Conservation (phyloP, 1,140 invertebrate genomes). For the Adelges cooleyi region DNA sequence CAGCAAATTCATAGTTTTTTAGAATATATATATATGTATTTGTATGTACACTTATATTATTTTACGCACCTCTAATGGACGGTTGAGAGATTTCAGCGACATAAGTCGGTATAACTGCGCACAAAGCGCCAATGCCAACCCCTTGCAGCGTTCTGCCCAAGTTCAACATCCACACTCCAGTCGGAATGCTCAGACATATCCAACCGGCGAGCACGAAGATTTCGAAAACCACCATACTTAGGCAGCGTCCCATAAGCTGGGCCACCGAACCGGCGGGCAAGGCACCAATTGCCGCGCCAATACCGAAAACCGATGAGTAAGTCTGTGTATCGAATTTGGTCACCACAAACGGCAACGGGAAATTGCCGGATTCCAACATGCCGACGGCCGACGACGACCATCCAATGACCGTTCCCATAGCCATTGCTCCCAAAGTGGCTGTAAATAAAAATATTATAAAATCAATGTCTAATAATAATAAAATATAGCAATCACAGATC, state of each 20-base stretch:
- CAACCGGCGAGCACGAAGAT: slow-evolving; percentile 42
- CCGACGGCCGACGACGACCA: slow-evolving; percentile 71
- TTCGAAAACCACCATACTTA: slow-evolving; percentile 28
- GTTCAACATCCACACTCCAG: slow-evolving; percentile 48
- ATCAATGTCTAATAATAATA: no score
- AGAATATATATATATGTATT: no score
- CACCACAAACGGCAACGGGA: slow-evolving; percentile 34
- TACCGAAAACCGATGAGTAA: slow-evolving; percentile 62
- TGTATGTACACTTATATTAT: no score
- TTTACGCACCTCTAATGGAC: slow-evolving; percentile 57
- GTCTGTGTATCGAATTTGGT: slow-evolving; percentile 32
- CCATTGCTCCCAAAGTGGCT: slow-evolving; percentile 59
- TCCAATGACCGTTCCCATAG: slow-evolving; percentile 57
- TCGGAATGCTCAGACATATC: slow-evolving; percentile 53
- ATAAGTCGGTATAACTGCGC: slow-evolving; percentile 71
- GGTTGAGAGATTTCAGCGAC: slow-evolving; percentile 78
- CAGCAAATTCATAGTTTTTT: no score
- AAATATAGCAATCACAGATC: no score
- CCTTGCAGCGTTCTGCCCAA: slow-evolving; percentile 64
- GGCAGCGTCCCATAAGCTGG: slow-evolving; percentile 23
- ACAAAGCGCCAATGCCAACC: slow-evolving; percentile 58
- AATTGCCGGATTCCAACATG: slow-evolving; percentile 40
- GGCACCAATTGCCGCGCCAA: slow-evolving; percentile 62
- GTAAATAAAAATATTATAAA: slow-evolving; percentile 32
- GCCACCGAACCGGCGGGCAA: slow-evolving; percentile 41